Conservation (phyloP, 1,140 invertebrate genomes). For the Heliconius eleuchia region DNA sequence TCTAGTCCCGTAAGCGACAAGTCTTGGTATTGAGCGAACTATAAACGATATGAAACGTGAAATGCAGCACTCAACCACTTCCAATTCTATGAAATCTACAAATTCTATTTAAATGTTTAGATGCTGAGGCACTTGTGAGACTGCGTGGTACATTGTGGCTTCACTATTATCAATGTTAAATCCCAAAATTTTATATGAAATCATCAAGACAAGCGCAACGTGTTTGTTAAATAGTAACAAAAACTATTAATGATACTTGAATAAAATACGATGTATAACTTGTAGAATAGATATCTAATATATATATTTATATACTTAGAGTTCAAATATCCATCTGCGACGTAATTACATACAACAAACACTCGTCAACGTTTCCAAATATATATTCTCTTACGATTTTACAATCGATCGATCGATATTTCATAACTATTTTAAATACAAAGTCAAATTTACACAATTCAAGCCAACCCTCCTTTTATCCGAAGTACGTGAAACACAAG, state of each 20-base stretch:
- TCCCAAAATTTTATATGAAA: conserved; percentile 31
- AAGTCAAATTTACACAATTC: conserved; percentile 75
- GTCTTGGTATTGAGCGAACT: conserved; percentile 79
- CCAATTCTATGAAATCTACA: conserved; percentile 38
- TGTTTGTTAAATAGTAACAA: conserved; percentile 69
- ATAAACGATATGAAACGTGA: conserved; percentile 67
- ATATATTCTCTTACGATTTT: conserved; percentile 76
- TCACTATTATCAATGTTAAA: conserved; percentile 23
- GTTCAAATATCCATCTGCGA: conserved; percentile 73
- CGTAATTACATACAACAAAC: conserved; percentile 77
- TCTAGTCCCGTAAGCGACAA: conserved; percentile 75
- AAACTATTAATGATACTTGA: conserved; percentile 57
- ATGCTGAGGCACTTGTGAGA: conserved; percentile 55
- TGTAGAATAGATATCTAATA: conserved; percentile 67
- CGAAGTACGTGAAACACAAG: conserved; percentile 74
- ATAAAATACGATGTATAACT: conserved; percentile 68
- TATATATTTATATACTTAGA: conserved; percentile 62
- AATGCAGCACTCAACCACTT: conserved; percentile 66
- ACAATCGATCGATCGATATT: conserved; percentile 60
- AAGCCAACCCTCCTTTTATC: conserved; percentile 73
- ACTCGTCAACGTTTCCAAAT: conserved; percentile 78
- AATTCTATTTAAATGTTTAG: conserved; percentile 37
- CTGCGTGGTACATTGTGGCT: conserved; percentile 47
- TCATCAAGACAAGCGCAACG: conserved; percentile 69
- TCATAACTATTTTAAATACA: conserved; percentile 74